Evolutionary conservation across 2,888 invertebrate species (phyloP), one percentile per base, ranked within the genome.

Genomic region (Dinocampus coccinellae): DNA sequence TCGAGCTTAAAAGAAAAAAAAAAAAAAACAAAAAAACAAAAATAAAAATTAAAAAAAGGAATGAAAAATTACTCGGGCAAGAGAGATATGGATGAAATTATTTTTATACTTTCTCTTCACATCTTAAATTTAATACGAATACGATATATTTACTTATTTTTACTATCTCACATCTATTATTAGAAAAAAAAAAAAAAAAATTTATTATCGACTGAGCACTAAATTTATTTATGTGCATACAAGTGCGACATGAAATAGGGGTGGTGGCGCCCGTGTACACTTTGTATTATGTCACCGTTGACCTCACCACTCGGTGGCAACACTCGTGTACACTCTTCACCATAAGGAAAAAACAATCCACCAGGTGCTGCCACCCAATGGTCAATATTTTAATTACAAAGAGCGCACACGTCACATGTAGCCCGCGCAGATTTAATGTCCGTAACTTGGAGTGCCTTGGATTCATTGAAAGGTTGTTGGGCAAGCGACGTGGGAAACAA

Each of bases 301-400:
- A 39, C 39, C 39, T 39, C 39, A 39, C 4, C 39, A 39, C 39
- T 39, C 13, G 13, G 4, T n/a, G 7, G 3, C 10, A 10, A 9
- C 36, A 36, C 24, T 68, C 58, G 57, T 57, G 58, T 29, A 11
- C 16, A 22, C 52, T n/a, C 70, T n/a, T 47, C 47, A 7, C 16
- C 9, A 7, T 20, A 1, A 47, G 16, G 9, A 7, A 1, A 47
- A 47, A 16, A 16, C 34, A 53, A 82, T 81, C 86, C 85, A 78
- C 82, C 82, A 81, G 80, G 71, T 86, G 87, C 85, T 85, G 85
- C 83, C 85, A 82, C 78, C 87, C 83, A 62, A 58, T 22, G 24
- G 34, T 13, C 20, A 36, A 70, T 55, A 39, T 24, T 34, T 9
- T 16, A 60, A 61, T 58, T 53, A 22, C 13, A 57, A 63, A 55